Evolutionary conservation across 2,113 vertebrate species (phyloP).

Genomic region (Chascanopsetta lugubris): DNA sequence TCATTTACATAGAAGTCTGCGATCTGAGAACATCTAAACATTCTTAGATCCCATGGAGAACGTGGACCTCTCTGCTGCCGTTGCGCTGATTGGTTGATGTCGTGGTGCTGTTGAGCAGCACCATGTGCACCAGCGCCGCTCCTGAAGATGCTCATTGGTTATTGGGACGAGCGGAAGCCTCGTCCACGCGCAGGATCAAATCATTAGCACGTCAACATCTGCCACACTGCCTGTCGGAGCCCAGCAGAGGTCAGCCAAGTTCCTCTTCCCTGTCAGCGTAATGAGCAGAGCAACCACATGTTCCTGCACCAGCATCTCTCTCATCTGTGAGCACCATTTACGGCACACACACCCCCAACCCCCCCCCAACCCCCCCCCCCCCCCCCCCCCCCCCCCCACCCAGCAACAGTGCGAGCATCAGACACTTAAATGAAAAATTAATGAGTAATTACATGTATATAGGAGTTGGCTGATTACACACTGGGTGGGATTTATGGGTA

Average conservation of each 20-base stretch:
- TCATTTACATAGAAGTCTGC: not conserved
- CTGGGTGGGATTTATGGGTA: conserved; percentile 1
- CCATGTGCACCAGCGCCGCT: conserved; percentile 11
- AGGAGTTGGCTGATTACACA: conserved; percentile 12
- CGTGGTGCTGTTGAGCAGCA: not conserved
- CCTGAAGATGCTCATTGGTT: not conserved
- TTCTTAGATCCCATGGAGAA: not conserved
- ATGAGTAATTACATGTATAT: conserved; percentile 25
- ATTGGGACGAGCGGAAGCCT: conserved; percentile 16
- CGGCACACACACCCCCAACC: too few relatives aligned
- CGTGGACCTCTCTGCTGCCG: not conserved
- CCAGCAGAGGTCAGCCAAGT: conserved; percentile 79
- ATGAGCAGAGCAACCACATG: conserved; percentile 27
- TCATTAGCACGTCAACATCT: conserved; percentile 45
- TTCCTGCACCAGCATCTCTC: conserved; percentile 24
- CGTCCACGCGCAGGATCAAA: conserved; percentile 6
- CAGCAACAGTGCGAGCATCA: not conserved
- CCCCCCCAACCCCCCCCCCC: too few relatives aligned
- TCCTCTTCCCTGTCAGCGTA: conserved; percentile 54
- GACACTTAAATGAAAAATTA: conserved; percentile 15
- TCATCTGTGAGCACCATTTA: conserved; percentile 42
- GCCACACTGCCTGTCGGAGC: conserved; percentile 51
- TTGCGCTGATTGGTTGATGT: not conserved
- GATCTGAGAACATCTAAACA: conserved; percentile 12
- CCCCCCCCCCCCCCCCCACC: not conserved